Base-by-base conservation (phyloP, 2,888 invertebrate genomes). In the Eristalis arbustorum region DNA sequence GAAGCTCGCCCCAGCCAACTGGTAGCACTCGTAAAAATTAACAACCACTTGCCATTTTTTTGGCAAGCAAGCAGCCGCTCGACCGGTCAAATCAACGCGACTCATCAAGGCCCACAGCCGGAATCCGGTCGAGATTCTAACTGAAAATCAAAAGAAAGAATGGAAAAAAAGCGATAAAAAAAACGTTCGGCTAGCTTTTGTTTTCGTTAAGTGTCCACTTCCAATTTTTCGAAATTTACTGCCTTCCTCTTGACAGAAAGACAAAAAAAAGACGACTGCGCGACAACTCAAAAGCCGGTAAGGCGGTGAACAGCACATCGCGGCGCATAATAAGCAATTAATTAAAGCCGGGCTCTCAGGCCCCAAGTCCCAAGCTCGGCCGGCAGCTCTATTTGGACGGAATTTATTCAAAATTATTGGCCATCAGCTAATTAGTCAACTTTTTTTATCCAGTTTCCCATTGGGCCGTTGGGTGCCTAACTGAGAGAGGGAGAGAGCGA, bases 351-450 rank as follows among this genome's bases (percentile, higher is more conserved):
- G 37, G 8, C 1, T 4, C 8, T 5, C 31, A 3, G 31, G 31
- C 5, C 37, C 1, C 10, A 10, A 13, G 31, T 22, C 25, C 25
- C 25, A 25, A 3, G 11, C n/a, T 3, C 18, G 5, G 1, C 18
- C 13, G 63, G 63, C 31, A 64, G 31, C 62, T 56, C 56, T 71
- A 34, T 67, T 80, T 80, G 56, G 67, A n/a, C 22, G 49, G 66
- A 85, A 74, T 84, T 78, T 85, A 81, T 85, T 81, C 76, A 66
- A 77, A 69, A 74, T 77, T 73, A 84, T 63, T 80, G 81, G 66
- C 72, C 76, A 84, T 82, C 74, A 63, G 57, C 82, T 85, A 85
- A 85, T 85, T 82, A 85, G 85, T 85, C 82, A 77, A 84, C 77
- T 72, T 59, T 72, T 59, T 25, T 73, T 80, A 80, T 80, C 72